Conservation (phyloP, 2,113 vertebrate genomes). For the Acanthisitta chloris region DNA sequence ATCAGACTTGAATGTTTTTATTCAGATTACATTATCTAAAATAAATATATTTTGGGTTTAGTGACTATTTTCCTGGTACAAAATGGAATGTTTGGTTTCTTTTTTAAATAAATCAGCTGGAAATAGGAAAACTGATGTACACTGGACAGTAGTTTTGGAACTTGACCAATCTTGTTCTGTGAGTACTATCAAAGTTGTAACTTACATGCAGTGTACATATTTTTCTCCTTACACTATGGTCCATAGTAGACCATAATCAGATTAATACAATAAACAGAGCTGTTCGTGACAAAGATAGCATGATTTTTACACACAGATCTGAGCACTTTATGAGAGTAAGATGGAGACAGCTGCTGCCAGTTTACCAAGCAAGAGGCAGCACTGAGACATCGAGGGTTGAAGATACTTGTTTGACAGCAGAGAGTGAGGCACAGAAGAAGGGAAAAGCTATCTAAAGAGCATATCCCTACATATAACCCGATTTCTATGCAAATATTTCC, state of each 20-base stretch:
- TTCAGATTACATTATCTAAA: slow-evolving; percentile 35
- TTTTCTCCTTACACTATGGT: not conserved
- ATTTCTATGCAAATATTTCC: not conserved
- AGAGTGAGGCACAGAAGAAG: not conserved
- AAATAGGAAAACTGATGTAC: not conserved
- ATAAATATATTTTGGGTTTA: not conserved
- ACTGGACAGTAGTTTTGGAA: not conserved
- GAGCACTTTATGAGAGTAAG: not conserved
- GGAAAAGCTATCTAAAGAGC: not conserved
- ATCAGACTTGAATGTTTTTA: slow-evolving; percentile 11
- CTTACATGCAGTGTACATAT: not conserved
- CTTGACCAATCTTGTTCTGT: not conserved
- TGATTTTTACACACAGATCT: not conserved
- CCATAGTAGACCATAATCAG: not conserved
- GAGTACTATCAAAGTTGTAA: not conserved
- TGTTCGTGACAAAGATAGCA: not conserved
- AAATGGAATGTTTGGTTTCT: not conserved
- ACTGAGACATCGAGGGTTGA: not conserved
- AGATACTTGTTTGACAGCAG: not conserved
- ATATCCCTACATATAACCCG: not conserved
- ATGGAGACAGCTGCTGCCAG: not conserved
- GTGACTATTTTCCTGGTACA: not conserved
- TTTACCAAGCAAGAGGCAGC: not conserved
- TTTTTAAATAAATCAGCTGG: not conserved
- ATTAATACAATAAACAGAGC: not conserved